Evolutionary conservation across 2,113 vertebrate genomes (phyloP).

Genomic region (Oncorhynchus nerka): DNA sequence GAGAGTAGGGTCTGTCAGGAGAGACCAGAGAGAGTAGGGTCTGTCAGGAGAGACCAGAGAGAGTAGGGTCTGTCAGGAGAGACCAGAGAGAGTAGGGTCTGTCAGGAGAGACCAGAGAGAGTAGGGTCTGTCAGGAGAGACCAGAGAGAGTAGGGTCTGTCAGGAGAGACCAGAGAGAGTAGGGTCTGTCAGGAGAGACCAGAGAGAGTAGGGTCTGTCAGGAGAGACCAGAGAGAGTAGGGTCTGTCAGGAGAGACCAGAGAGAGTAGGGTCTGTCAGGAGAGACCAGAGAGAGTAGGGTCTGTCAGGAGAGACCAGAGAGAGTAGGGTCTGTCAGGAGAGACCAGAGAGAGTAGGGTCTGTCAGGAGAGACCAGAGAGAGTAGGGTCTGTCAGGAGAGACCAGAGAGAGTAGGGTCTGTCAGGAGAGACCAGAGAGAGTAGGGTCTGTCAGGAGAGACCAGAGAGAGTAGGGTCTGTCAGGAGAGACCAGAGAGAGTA

Average conservation of each 20-base stretch:
- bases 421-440: neutral
- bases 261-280: too few species aligned
- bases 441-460: conserved; percentile 56
- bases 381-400: conserved; percentile 54
- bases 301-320: too few species aligned
- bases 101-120: too few species aligned
- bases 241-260: too few species aligned
- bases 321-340: neutral
- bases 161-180: too few species aligned
- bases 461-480: conserved; percentile 58
- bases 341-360: too few species aligned
- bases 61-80: neutral
- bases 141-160: too few species aligned
- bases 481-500: neutral
- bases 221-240: neutral
- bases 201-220: too few species aligned
- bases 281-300: neutral
- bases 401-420: neutral
- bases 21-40: neutral
- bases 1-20: neutral
- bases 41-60: neutral
- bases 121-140: neutral
- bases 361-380: neutral
- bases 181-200: neutral
- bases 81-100: too few species aligned